A percentile compares a stretch with the other conserved stretches of the same genome.
Evolutionary conservation across 2,888 invertebrate species (phyloP).

Genomic region (Papilio protenor): DNA sequence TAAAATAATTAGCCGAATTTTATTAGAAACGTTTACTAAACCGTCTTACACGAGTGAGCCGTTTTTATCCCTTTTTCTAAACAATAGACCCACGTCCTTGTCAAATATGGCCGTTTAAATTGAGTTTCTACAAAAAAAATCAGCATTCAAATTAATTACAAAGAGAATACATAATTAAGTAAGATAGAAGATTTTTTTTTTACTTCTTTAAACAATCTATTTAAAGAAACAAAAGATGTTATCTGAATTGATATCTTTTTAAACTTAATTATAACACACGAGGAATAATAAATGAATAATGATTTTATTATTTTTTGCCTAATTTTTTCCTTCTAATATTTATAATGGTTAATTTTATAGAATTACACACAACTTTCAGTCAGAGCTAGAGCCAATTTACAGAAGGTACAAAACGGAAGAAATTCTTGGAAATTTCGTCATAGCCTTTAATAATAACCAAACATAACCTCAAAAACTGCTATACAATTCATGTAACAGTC

Average conservation of each 20-base stretch:
- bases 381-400: not conserved
- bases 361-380: not conserved
- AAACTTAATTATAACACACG: slow-evolving; percentile 4
- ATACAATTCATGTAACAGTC: slow-evolving; percentile 16
- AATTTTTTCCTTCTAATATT: not conserved
- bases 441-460: not conserved
- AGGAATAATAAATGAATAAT: not conserved
- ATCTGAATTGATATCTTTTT: slow-evolving; percentile 9
- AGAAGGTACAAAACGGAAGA: not conserved
- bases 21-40: slow-evolving; percentile 1
- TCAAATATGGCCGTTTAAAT: slow-evolving; percentile 7
- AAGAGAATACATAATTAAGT: slow-evolving; percentile 10
- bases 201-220: not conserved
- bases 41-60: not conserved
- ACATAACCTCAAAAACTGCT: not conserved
- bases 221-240: not conserved
- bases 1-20: not conserved
- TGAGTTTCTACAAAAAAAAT: not conserved
- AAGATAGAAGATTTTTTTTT: not conserved
- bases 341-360: not conserved
- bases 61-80: slow-evolving; percentile 9
- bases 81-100: slow-evolving; percentile 13
- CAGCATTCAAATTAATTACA: not conserved
- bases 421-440: not conserved
- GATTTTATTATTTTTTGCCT: not conserved